Percentiles rank a stretch among this genome's conserved stretches.
Conservation (phyloP, 1,140 invertebrate species). For the Drosophila albomicans region DNA sequence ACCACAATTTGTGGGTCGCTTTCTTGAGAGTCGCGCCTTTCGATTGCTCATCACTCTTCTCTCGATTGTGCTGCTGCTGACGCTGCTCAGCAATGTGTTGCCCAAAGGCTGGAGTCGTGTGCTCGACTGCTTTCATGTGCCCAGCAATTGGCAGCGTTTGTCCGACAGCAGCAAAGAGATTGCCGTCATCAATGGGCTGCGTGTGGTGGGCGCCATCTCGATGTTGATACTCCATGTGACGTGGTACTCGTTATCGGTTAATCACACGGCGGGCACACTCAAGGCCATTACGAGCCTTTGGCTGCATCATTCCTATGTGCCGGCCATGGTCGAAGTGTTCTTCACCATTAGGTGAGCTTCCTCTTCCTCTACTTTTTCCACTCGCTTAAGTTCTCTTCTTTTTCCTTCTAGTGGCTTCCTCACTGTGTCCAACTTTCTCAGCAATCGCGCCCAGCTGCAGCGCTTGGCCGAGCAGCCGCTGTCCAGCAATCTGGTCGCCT, state of each 20-base stretch:
- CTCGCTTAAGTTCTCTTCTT: background rate
- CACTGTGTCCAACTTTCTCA: slow-evolving; percentile 52
- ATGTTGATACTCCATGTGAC: slow-evolving; percentile 44
- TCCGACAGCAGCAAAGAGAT: slow-evolving; percentile 43
- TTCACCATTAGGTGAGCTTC: slow-evolving; percentile 52
- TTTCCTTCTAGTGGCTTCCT: slow-evolving; percentile 47
- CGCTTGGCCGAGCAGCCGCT: slow-evolving; percentile 30
- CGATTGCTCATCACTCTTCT: slow-evolving; percentile 7
- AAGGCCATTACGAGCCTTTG: slow-evolving; percentile 3
- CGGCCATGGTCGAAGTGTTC: slow-evolving; percentile 51
- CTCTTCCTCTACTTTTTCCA: background rate
- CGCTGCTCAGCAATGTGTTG: background rate
- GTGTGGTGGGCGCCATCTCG: slow-evolving; percentile 36
- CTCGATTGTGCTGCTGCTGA: slow-evolving; percentile 1
- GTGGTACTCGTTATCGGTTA: slow-evolving; percentile 42
- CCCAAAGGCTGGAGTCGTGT: background rate
- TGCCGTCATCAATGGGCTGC: slow-evolving; percentile 50
- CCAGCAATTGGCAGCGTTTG: slow-evolving; percentile 45
- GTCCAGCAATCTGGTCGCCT: slow-evolving; percentile 6
- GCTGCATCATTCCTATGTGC: slow-evolving; percentile 30
- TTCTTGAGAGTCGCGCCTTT: slow-evolving; percentile 18
- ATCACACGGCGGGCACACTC: slow-evolving; percentile 28
- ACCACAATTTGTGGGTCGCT: slow-evolving; percentile 4
- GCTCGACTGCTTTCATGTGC: slow-evolving; percentile 48
- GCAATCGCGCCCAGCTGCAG: slow-evolving; percentile 15